Evolutionary conservation across 92 coral and sea anemone genomes (phyloP), one percentile per base, ranked within the genome.

Genomic region (Montipora capitata): DNA sequence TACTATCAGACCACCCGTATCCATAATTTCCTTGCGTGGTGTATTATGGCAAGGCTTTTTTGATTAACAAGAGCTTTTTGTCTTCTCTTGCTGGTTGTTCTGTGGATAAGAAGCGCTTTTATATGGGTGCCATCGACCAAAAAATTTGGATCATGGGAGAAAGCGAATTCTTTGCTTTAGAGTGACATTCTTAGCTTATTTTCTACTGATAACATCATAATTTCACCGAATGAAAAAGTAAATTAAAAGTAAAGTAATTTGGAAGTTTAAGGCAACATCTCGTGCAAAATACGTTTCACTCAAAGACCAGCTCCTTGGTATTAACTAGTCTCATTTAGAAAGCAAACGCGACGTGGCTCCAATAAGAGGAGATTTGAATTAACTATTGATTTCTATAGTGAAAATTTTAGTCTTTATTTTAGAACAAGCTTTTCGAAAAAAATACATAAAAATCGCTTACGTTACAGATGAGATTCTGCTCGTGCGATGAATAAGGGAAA

Each of bases 1-100:
- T 48, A 10, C 52, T 48, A 11, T n/a, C 44, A 77, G 94, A 86
- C 94, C 91, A 90, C 94, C 94, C 91, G 91, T 88, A 45, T 86
- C 52, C 90, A 65, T 48, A 57, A 64, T 74, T 69, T 80, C 85
- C 89, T 83, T 73, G 72, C 87, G 84, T 49, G 74, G 83, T 66
- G 57, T 70, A 79, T 41, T 72, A 58, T 83, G 72, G 87, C 61
- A 71, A 81, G 51, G 4, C 68, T 68, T 40, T 35, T 49, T 52
- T 81, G 77, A 83, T 83, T 83, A 83, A 83, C 70, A 58, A 27
- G 11, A 48, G 87, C 80, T 61, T 83, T 83, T 54, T 68, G 79
- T 83, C 35, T 70, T 38, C 11, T 63, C 79, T 45, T 41, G 58
- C 87, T n/a, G 79, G 80, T 73, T 83, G 87, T 83, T 57, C 72